Evolutionary conservation across 2,888 invertebrate species (phyloP), one percentile per base, ranked within the genome.

Genomic region (Leistus spinibarbis): DNA sequence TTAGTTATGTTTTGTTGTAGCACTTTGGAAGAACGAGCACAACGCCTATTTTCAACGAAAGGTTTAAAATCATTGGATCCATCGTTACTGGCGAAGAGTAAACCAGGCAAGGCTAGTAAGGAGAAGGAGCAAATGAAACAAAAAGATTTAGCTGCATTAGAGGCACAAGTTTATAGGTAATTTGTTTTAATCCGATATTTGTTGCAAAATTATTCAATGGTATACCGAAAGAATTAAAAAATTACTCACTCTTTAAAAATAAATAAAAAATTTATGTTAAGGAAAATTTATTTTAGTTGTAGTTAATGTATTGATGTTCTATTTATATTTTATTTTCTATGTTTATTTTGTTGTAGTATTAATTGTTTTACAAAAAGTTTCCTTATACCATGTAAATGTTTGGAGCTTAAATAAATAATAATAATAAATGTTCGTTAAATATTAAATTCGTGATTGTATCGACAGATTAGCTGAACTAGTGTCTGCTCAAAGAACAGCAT

Each of bases 1-100:
- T 69, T 54, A 65, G 71, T 20, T 76, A 54, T 69, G 74, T 80
- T 56, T 40, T 1, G 7, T 40, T 81, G 13, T 79, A 90, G 91
- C 0, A 99, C 99, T 3, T 87, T 99, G 69, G 98, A 99, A 86
- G 98, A 99, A 86, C 89, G 99, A 80, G 99, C 99, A 0, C 96
- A 98, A 84, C 90, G 99, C 78, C 88, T 99, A 77, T 99, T 98
- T 84, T 93, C 94, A 77, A 99, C 97, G 0, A 99, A 99, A 86
- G 98, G 98, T 0, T 92, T 97, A 82, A 95, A 94, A 69, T 95
- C 97, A 9, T 86, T 99, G 63, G 98, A 98, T 85, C 95, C 96
- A 24, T 92, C 95, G 17, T 87, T 99, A 70, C 92, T 98, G 83
- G 97, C 97, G 0, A 98, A 97, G 83, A 94, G 94, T 78, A 95